Base-by-base conservation (phyloP, 2,113 vertebrate genomes). In the Indicator indicator region DNA sequence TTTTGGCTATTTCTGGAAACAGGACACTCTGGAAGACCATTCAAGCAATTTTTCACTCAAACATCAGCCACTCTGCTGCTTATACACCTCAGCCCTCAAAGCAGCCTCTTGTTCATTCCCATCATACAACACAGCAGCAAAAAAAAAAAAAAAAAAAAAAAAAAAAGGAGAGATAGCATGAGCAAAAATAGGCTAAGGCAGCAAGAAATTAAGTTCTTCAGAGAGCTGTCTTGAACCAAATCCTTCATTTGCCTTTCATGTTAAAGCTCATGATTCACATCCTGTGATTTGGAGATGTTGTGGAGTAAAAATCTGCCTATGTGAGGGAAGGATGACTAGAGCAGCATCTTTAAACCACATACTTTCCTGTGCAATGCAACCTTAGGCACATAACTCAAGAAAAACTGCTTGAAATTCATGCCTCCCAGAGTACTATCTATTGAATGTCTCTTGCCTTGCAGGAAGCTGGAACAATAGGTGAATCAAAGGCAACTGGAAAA, bases 391-490 rank as follows among this genome's bases (percentile, higher is more conserved):
- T 56, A 96, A 90, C 90, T 89, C 63, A 85, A 88, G 86, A 90
- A 88, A 86, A 96, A 16, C 83, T 92, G 83, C 90, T 96, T 93
- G 74, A 89, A 96, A 96, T 91, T 88, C 92, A 90, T 86, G 81
- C 86, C 92, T 95, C 88, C 75, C 82, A 59, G 64, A 95, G 87
- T 40, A 46, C 75, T 73, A 5, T 70, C 83, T 83, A 77, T 81
- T 90, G 90, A 84, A 94, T 28, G 13, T 28, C 74, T 90, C 77
- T 36, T 64, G 56, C 95, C 92, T 93, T 74, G 80, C 58, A 93
- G 88, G 88, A 81, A 80, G 76, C 80, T 93, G 86, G 94, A 96
- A 95, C 92, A 96, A 95, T 93, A 88, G 95, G 88, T 70, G 95
- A 96, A 94, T 94, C 96, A 96, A 88, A 96, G 83, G 58, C 83